Percentiles rank a stretch among this genome's conserved stretches.
Conservation (phyloP, 2,888 invertebrate genomes). For the Idaea straminata region DNA sequence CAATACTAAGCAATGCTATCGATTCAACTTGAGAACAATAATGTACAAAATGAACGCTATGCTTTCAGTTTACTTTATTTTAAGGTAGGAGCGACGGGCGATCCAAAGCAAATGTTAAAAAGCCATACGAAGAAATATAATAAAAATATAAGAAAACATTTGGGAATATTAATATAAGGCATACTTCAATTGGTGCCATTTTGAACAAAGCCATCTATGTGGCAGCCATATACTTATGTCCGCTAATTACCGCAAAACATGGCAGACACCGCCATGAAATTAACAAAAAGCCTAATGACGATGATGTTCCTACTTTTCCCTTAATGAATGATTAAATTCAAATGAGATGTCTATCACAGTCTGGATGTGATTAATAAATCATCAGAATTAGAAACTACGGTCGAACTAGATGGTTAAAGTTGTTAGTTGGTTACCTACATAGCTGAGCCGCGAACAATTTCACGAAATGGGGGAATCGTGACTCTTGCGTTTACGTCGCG, state of each 20-base stretch:
- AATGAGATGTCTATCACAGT: not conserved
- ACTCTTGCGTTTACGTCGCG: constrained; percentile 22
- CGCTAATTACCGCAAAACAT: not conserved
- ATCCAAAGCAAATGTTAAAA: not conserved
- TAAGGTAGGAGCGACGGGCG: constrained; percentile 14
- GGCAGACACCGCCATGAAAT: not conserved
- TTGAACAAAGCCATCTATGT: not conserved
- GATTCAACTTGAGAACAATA: constrained; percentile 19
- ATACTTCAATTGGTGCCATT: not conserved
- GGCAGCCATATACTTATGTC: not conserved
- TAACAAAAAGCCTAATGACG: too few relatives aligned
- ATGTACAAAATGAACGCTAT: constrained; percentile 14
- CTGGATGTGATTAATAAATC: not conserved
- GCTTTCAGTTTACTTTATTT: constrained; percentile 15
- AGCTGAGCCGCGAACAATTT: constrained; percentile 38
- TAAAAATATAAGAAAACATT: not conserved
- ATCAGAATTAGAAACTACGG: not conserved
- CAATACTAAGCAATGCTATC: constrained; percentile 16
- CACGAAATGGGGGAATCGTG: constrained; percentile 39
- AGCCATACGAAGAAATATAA: not conserved
- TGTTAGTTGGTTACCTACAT: constrained; percentile 18
- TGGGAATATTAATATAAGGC: not conserved
- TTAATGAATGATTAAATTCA: not conserved
- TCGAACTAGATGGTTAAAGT: constrained; percentile 11
- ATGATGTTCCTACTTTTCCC: not conserved